Percentiles rank a stretch among this genome's conserved stretches.
Conservation (phyloP, 1,140 invertebrate species). For the Orchestia grillus region DNA sequence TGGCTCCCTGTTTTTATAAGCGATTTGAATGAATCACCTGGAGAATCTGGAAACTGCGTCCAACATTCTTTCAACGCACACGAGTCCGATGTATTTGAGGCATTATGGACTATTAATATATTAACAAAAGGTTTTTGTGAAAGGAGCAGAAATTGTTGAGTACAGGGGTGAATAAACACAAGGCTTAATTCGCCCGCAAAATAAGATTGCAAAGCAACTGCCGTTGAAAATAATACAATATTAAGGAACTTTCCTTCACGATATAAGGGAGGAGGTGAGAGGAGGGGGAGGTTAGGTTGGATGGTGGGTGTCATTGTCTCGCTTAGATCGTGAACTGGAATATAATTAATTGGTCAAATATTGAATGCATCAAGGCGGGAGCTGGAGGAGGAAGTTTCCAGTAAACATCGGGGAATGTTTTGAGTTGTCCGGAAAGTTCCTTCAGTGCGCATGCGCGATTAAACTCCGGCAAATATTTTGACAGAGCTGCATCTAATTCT, state of each 20-base stretch:
- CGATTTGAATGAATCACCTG: neutral
- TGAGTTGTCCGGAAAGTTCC: conserved; percentile 14
- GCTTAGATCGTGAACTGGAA: neutral
- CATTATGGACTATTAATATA: neutral
- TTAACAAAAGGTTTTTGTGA: neutral
- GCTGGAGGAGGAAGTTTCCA: neutral
- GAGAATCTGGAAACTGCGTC: neutral
- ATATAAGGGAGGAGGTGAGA: too few relatives aligned
- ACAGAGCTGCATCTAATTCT: neutral
- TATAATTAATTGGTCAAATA: neutral
- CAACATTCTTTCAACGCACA: neutral
- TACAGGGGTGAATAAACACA: neutral
- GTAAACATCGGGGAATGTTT: neutral
- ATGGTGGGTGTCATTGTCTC: neutral
- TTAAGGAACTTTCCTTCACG: neutral
- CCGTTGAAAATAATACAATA: neutral
- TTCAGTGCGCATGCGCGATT: neutral
- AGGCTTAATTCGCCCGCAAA: neutral
- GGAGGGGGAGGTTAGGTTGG: neutral
- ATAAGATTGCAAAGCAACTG: neutral
- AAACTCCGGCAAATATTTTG: neutral
- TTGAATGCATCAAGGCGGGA: neutral
- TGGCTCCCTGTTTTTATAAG: neutral
- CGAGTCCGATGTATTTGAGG: neutral
- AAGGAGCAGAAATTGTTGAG: neutral